Evolutionary conservation across 2,888 invertebrate genomes (phyloP).

Genomic region (Netelia inedita): DNA sequence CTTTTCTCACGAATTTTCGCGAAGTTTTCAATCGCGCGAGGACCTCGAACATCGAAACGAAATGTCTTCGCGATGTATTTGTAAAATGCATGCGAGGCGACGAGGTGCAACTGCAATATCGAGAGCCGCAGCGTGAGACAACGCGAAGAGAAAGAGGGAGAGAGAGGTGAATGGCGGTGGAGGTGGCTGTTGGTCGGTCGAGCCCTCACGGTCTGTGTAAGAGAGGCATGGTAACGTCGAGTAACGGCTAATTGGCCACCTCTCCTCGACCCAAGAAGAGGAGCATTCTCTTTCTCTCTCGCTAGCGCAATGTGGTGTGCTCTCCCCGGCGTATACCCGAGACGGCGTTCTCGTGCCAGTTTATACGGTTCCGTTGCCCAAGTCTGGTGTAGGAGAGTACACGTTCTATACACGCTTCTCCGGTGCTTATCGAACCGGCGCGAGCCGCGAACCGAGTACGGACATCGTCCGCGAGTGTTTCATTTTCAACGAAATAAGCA

Average conservation of each 20-base stretch:
- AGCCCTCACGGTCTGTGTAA: constrained; percentile 66
- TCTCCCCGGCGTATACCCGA: constrained; percentile 50
- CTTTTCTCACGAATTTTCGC: no score
- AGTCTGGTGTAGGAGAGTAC: constrained; percentile 54
- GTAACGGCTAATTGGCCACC: constrained; percentile 85
- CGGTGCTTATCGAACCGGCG: constrained; percentile 66
- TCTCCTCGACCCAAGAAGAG: constrained; percentile 78
- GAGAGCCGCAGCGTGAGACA: constrained; percentile 1
- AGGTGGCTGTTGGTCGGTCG: constrained; percentile 64
- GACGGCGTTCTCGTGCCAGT: constrained; percentile 68
- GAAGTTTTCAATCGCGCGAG: not conserved
- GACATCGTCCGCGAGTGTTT: constrained; percentile 44
- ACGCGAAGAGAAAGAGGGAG: constrained; percentile 10
- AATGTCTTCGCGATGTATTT: not conserved
- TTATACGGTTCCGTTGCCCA: constrained; percentile 66
- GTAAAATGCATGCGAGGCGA: not conserved
- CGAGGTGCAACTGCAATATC: constrained; percentile 10
- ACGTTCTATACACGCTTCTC: constrained; percentile 49
- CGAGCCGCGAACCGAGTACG: constrained; percentile 43
- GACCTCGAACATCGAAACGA: not conserved
- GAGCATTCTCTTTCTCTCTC: constrained; percentile 71
- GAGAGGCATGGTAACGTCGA: constrained; percentile 75
- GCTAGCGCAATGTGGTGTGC: constrained; percentile 45
- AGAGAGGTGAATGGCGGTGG: constrained; percentile 48
- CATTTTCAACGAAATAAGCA: constrained; percentile 6